Percentiles rank a stretch among this genome's conserved stretches.
These are phyloP conservation scores for Numenius phaeopus DNA, from an alignment of 2,797 vertebrate species.

Conservation along the genomic window DNA sequence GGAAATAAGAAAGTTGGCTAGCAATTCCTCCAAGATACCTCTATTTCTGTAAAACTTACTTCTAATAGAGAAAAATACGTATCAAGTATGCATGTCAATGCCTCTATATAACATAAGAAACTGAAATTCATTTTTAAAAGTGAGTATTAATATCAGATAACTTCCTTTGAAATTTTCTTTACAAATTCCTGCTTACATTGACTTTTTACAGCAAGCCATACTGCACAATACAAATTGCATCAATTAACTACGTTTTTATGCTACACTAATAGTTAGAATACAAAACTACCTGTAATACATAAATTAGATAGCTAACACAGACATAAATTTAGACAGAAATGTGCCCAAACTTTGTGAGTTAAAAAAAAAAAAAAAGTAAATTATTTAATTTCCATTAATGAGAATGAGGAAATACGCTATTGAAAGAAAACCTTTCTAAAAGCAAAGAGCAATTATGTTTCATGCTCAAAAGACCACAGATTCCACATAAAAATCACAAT, in stretches of 20 bases:
- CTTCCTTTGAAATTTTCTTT: constrained; percentile 7
- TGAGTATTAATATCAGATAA: background rate
- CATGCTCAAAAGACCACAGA: constrained; percentile 72
- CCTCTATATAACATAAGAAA: background rate
- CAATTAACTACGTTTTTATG: background rate
- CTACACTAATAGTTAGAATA: background rate
- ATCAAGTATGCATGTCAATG: background rate
- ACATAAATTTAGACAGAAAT: background rate
- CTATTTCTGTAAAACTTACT: background rate
- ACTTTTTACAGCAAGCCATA: background rate
- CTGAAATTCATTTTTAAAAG: background rate
- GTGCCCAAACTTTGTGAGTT: constrained; percentile 58
- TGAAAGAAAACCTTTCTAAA: constrained; percentile 74
- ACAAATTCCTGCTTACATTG: background rate
- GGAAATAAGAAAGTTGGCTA: background rate
- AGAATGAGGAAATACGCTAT: constrained; percentile 67
- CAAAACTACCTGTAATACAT: background rate
- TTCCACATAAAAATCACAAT: constrained; percentile 76
- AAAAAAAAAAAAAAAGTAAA: constrained; percentile 29
- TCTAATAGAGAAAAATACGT: background rate
- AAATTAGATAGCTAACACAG: background rate
- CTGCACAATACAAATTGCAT: background rate
- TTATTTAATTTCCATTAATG: constrained; percentile 77
- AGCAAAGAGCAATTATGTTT: constrained; percentile 76
- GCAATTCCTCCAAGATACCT: background rate